phyloP scores from a whole-genome alignment of 2,797 vertebrate species.

The Peromyscus attwateri region DNA sequence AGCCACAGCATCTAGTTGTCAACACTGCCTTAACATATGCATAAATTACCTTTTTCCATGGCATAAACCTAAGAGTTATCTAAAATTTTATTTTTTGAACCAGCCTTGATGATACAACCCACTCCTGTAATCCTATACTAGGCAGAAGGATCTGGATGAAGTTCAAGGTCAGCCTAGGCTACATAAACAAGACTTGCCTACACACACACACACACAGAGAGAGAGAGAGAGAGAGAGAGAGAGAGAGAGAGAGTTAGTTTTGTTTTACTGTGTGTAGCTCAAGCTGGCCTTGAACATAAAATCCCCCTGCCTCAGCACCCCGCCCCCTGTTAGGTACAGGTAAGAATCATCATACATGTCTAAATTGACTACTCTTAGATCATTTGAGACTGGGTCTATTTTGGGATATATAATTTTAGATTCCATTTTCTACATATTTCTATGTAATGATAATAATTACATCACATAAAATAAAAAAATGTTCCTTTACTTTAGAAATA shows the following conservation, averaged over 20 bases:
- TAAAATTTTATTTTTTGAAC: not conserved
- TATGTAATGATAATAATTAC: slow-evolving; percentile 6
- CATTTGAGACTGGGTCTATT: slow-evolving; percentile 6
- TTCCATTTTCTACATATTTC: slow-evolving; percentile 36
- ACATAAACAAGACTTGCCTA: not conserved
- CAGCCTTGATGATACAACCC: not conserved
- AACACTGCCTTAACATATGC: not conserved
- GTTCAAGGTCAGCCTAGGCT: not conserved
- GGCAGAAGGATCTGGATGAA: not conserved
- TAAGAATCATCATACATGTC: not conserved
- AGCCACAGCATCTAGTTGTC: not conserved
- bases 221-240: too few relatives aligned
- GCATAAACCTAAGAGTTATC: not conserved
- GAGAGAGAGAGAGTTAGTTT: not conserved
- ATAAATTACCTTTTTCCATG: not conserved
- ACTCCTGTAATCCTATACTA: not conserved
- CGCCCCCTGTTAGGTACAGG: not conserved
- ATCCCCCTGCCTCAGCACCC: not conserved
- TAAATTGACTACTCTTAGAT: slow-evolving; percentile 40
- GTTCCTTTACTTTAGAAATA: not conserved
- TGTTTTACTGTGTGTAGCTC: not conserved
- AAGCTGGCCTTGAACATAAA: not conserved
- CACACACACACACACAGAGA: not conserved
- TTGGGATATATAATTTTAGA: not conserved
- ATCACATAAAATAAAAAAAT: not conserved